These are phyloP conservation scores for Candoia aspera DNA, from an alignment of 2,113 vertebrate species.

Conservation along the genomic window DNA sequence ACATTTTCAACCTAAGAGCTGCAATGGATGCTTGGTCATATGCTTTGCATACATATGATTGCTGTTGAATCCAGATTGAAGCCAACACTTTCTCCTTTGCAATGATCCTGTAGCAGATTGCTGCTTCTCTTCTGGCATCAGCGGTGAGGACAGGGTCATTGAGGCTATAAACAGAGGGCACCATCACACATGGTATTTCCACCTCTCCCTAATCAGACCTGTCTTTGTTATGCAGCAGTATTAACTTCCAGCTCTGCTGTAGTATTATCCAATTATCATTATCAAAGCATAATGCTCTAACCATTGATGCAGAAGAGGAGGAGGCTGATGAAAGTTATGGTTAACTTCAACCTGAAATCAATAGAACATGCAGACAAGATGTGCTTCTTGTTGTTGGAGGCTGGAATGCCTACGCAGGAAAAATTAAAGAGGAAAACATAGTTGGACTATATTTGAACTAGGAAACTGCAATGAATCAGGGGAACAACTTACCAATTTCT, in stretches of 20 bases:
- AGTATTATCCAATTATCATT: not conserved
- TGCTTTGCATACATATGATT: not conserved
- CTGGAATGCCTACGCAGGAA: not conserved
- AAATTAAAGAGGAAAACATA: not conserved
- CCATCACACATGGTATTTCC: not conserved
- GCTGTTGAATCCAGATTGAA: not conserved
- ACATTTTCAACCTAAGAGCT: not conserved
- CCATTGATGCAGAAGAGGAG: not conserved
- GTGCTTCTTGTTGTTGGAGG: not conserved
- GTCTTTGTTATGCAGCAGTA: not conserved
- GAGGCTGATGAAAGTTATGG: no score
- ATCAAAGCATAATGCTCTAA: not conserved
- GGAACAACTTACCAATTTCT: not conserved
- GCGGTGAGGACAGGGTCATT: not conserved
- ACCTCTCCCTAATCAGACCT: not conserved
- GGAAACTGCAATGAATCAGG: not conserved
- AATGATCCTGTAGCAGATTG: not conserved
- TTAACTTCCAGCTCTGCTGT: not conserved
- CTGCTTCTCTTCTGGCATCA: not conserved
- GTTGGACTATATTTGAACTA: not conserved
- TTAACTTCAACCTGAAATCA: no score
- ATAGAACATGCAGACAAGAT: not conserved
- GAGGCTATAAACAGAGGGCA: not conserved
- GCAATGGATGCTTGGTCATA: not conserved
- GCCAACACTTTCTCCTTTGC: not conserved